A percentile compares a stretch with the other conserved stretches of the same genome.
Conservation (phyloP, 2,888 invertebrate species). For the Apamea epomidion region DNA sequence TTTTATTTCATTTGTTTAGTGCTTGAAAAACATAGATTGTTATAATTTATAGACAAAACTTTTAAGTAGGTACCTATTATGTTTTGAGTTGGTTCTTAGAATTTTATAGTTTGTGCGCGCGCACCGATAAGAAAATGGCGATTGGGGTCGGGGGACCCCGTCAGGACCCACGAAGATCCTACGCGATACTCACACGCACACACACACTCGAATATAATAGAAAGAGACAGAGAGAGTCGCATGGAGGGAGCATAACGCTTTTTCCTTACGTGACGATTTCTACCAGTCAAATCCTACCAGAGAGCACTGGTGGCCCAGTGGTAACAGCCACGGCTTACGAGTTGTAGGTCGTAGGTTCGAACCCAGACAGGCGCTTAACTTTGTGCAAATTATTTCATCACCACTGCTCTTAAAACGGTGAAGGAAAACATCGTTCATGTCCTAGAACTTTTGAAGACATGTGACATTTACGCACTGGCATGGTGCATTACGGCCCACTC, state of each 20-base stretch:
- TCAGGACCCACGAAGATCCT: background rate
- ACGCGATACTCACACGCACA: background rate
- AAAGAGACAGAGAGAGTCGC: background rate
- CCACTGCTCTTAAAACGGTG: no score
- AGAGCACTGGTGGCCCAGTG: no score
- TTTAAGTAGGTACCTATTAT: background rate
- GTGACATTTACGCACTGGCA: no score
- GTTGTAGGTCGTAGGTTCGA: no score
- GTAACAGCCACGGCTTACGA: no score
- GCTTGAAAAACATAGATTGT: background rate
- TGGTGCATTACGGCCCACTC: no score
- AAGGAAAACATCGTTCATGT: no score
- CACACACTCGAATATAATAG: background rate
- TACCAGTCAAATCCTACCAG: no score
- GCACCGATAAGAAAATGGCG: background rate
- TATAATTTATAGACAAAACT: background rate
- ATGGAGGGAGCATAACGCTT: background rate
- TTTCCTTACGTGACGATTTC: background rate
- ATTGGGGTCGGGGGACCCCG: background rate
- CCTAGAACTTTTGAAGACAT: no score
- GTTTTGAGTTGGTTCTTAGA: background rate
- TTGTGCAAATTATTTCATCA: no score
- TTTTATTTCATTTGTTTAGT: background rate
- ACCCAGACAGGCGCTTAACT: no score
- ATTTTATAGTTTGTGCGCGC: background rate